These are phyloP conservation scores for Peucedramus taeniatus DNA, from an alignment of 2,113 vertebrate species.

Conservation along the genomic window DNA sequence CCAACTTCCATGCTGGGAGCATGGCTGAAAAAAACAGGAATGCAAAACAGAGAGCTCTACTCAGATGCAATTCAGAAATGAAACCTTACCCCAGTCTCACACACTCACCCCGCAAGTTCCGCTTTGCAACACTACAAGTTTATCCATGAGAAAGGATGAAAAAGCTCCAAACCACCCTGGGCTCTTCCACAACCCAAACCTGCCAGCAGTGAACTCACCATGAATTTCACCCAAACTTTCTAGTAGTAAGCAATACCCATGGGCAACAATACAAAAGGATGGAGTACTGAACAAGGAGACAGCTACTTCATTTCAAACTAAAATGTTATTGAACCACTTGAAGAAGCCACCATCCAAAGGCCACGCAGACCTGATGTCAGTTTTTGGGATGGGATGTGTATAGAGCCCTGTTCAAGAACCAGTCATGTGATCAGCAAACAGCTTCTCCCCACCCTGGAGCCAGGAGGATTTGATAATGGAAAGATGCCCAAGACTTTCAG, in stretches of 20 bases:
- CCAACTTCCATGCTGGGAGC: constrained; percentile 10
- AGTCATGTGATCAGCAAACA: not conserved
- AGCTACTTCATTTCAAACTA: not conserved
- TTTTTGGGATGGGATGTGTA: constrained; percentile 20
- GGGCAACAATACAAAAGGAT: not conserved
- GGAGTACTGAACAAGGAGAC: not conserved
- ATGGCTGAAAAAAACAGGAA: constrained; percentile 32
- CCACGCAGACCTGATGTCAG: not conserved
- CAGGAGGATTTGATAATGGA: not conserved
- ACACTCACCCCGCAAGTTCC: not conserved
- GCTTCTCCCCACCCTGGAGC: constrained; percentile 15
- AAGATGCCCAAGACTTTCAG: not conserved
- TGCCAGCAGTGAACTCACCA: not conserved
- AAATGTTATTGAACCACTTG: not conserved
- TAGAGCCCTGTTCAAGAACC: not conserved
- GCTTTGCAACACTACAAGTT: not conserved
- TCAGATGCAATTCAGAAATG: constrained; percentile 36
- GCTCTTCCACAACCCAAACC: not conserved
- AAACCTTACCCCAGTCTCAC: constrained; percentile 21
- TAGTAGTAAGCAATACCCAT: not conserved
- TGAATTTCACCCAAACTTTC: not conserved
- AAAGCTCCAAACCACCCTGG: not conserved
- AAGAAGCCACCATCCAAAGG: not conserved
- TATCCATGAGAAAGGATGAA: not conserved
- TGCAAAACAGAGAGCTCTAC: constrained; percentile 15